These are phyloP conservation scores for Bathynomus jamesi DNA, from an alignment of 1,140 invertebrate genomes.

Conservation along the genomic window DNA sequence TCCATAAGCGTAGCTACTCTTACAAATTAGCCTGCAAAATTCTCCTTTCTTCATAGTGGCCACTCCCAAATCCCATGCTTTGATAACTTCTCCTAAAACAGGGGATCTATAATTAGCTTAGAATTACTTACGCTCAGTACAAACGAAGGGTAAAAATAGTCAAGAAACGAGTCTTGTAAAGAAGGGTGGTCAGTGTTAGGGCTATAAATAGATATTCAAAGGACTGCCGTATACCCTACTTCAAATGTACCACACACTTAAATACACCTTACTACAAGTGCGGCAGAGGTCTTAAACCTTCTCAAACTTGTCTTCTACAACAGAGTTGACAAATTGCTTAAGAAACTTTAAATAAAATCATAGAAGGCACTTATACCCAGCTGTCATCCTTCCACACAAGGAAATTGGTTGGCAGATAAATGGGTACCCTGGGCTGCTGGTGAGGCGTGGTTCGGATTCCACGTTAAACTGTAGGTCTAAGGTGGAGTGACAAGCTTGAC, in stretches of 20 bases:
- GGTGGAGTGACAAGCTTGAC: no score
- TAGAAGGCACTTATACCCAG: no score
- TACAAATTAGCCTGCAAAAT: constrained; percentile 71
- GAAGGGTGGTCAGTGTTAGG: background rate
- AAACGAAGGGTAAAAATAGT: background rate
- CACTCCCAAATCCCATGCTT: constrained; percentile 91
- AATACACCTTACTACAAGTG: no score
- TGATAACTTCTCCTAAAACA: constrained; percentile 67
- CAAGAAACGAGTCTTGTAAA: background rate
- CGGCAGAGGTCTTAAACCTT: no score
- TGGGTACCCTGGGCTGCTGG: no score
- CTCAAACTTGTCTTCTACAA: no score
- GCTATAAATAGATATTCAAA: background rate
- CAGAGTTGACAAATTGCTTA: no score
- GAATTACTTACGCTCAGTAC: background rate
- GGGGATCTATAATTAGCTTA: constrained; percentile 15
- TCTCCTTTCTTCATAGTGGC: constrained; percentile 91
- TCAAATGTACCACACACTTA: background rate
- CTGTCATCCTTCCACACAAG: no score
- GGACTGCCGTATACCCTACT: background rate
- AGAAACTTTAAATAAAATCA: no score
- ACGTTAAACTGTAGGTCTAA: no score
- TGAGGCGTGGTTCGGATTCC: no score
- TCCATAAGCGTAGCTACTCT: constrained; percentile 87
- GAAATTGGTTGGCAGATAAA: no score